Evolutionary conservation across 2,113 vertebrate species (phyloP).

Genomic region (Thunnus thynnus): DNA sequence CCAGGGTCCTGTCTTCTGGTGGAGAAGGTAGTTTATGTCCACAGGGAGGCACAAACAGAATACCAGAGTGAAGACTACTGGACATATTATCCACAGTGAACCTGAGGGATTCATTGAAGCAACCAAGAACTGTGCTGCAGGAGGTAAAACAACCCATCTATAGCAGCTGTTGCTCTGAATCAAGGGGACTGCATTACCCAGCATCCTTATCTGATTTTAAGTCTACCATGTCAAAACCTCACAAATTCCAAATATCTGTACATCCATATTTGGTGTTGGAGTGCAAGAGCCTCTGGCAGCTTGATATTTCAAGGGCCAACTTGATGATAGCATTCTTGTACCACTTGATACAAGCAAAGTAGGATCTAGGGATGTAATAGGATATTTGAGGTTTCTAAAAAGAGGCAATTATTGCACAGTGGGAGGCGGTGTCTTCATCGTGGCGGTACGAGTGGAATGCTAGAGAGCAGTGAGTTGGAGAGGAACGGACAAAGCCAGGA

Average conservation of each 20-base stretch:
- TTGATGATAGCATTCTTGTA: conserved; percentile 40
- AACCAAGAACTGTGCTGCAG: conserved; percentile 9
- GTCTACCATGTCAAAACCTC: conserved; percentile 29
- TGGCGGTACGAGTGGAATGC: conserved; percentile 51
- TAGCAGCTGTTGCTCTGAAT: conserved; percentile 42
- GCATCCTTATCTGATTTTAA: conserved; percentile 3
- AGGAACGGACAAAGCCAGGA: conserved; percentile 17
- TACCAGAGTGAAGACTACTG: conserved; percentile 5
- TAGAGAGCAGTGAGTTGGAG: conserved; percentile 27
- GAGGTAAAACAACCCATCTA: conserved; percentile 29
- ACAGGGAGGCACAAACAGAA: conserved; percentile 6
- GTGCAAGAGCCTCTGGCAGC: neutral
- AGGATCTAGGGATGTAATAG: conserved; percentile 46
- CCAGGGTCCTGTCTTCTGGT: conserved; percentile 2
- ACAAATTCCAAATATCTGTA: conserved; percentile 25
- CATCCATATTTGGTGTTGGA: conserved; percentile 62
- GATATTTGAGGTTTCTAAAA: conserved; percentile 60
- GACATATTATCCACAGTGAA: conserved; percentile 17
- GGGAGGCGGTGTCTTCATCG: conserved; percentile 48
- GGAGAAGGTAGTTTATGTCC: conserved; percentile 13
- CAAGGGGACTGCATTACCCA: conserved; percentile 3
- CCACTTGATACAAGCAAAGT: conserved; percentile 50
- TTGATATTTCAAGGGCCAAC: conserved; percentile 27
- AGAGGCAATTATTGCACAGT: conserved; percentile 43
- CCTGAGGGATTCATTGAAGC: conserved; percentile 24